Evolutionary conservation across 2,113 vertebrate species (phyloP).

Genomic region (Coreoperca whiteheadi): DNA sequence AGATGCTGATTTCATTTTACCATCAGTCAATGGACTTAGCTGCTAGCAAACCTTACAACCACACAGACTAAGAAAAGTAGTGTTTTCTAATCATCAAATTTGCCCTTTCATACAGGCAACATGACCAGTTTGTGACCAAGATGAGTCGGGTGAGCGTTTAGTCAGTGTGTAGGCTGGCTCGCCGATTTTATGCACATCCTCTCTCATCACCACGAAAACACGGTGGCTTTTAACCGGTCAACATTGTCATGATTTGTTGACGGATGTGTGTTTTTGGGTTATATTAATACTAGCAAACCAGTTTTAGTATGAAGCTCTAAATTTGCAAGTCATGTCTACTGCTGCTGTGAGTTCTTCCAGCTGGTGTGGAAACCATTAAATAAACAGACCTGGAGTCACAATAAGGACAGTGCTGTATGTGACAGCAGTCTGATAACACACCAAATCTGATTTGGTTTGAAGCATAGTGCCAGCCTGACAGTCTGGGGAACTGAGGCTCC

Average conservation of each 20-base stretch:
- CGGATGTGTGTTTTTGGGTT: not conserved
- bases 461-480: not conserved
- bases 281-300: not conserved
- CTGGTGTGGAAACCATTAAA: not conserved
- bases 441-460: not conserved
- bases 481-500: conserved; percentile 1
- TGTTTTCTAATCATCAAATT: not conserved
- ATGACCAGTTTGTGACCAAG: not conserved
- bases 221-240: not conserved
- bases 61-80: not conserved
- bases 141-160: not conserved
- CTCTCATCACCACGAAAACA: not conserved
- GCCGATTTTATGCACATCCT: not conserved
- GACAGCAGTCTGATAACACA: conserved; percentile 4
- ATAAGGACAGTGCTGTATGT: not conserved
- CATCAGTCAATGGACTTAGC: not conserved
- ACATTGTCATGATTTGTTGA: not conserved
- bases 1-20: not conserved
- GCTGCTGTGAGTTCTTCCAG: not conserved
- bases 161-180: not conserved
- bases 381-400: not conserved
- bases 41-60: not conserved
- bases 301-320: not conserved
- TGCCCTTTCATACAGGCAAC: not conserved
- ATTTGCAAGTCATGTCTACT: not conserved